Base-by-base conservation (phyloP, 2,888 invertebrate genomes). In the Chaitophorus viminalis region DNA sequence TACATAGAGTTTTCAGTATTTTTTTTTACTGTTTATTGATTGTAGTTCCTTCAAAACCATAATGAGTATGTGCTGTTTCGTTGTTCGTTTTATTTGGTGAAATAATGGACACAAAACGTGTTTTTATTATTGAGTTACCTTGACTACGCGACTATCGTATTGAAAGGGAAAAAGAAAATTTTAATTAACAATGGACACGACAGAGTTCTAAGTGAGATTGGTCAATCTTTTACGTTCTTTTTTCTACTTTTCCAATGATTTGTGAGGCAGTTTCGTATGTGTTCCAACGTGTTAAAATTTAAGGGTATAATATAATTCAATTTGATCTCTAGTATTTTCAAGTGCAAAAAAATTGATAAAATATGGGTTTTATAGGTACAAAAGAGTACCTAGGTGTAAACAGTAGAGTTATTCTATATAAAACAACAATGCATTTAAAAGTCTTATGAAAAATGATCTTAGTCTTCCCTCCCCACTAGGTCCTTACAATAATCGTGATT, bases 161-260 rank as follows among this genome's bases (percentile, higher is more conserved):
- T 9, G n/a, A 25, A 33, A 46, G 46, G 31, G 25, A 83, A 74
- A 60, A 65, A 74, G 29, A 29, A 65, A 76, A 85, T 68, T 76
- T 77, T 85, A 85, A 85, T 85, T 85, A 76, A 85, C 75, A 85
- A 77, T 18, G 84, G 68, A 85, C 84, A 85, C 84, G 84, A 83
- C 74, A 82, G 60, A 77, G 76, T 29, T 11, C 29, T 39, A 84
- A 76, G 29, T 65, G 65, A 82, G 52, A 17, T 82, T 33, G 82
- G 75, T 76, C 29, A 60, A 75, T 76, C 39, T 84, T 82, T 84
- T 60, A 84, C 29, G 36, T 72, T 74, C 72, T 72, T 81, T 70
- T 74, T n/a, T n/a, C 29, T 11, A 46, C 46, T 70, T 70, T 81
- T 70, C 8, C 36, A 6, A n/a, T n/a, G 39, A 21, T 70, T 8